Conservation (phyloP, 2,888 invertebrate genomes). For the Lobophora halterata region DNA sequence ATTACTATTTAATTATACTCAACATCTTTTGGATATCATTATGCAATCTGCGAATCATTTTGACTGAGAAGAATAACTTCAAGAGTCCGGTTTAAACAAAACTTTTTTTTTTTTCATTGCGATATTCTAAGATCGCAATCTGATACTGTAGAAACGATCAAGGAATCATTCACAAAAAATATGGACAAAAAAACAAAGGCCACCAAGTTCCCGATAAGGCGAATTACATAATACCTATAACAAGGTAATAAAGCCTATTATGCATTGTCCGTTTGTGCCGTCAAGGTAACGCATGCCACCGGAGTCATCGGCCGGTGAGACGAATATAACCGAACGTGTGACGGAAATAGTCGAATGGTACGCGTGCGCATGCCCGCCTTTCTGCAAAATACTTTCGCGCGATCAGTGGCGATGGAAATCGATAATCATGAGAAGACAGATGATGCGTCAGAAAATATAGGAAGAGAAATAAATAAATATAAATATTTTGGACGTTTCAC, state of each 20-base stretch:
- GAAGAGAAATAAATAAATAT: not conserved
- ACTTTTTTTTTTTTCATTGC: too few species aligned
- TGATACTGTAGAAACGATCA: not conserved
- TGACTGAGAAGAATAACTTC: too few species aligned
- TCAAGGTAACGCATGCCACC: conserved; percentile 68
- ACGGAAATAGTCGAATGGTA: conserved; percentile 77
- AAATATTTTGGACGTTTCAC: too few species aligned
- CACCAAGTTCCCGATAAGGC: conserved; percentile 17
- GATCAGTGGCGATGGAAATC: conserved; percentile 50
- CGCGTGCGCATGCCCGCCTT: conserved; percentile 64
- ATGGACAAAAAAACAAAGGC: conserved; percentile 16
- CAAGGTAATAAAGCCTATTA: conserved; percentile 41
- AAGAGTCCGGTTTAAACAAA: too few species aligned
- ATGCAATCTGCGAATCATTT: too few species aligned
- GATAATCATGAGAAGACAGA: conserved; percentile 21
- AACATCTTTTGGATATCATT: too few species aligned
- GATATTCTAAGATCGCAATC: too few species aligned
- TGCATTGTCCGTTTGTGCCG: conserved; percentile 45
- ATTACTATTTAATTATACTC: too few species aligned
- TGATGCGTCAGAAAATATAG: conserved; percentile 4
- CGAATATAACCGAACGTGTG: conserved; percentile 69
- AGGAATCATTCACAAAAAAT: not conserved
- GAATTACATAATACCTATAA: conserved; percentile 32
- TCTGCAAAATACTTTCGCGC: conserved; percentile 58
- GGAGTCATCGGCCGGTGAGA: conserved; percentile 75